phyloP scores from a whole-genome alignment of 1,140 invertebrate species.

The Cotesia typhae region DNA sequence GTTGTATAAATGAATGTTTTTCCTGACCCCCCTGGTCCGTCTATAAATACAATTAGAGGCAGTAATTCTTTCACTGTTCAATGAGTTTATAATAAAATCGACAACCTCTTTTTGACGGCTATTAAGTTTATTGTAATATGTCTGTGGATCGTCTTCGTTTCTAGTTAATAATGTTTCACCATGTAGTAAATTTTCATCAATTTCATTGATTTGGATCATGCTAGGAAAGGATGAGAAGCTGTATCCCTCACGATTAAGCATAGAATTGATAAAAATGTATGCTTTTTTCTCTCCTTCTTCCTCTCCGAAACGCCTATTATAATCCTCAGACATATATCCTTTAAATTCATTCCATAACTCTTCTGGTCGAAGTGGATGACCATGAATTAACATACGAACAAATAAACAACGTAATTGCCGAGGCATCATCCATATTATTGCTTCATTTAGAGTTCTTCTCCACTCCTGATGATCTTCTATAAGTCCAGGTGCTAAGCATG shows the following conservation, averaged over 20 bases:
- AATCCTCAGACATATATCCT: not conserved
- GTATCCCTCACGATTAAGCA: not conserved
- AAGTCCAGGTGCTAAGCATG: constrained; percentile 36
- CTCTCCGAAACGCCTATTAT: not conserved
- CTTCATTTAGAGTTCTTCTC: constrained; percentile 26
- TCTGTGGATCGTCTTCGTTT: not conserved
- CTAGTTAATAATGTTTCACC: not conserved
- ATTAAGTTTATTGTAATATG: constrained; percentile 4
- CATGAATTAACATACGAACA: constrained; percentile 9
- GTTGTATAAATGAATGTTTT: not conserved
- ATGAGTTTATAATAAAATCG: not conserved
- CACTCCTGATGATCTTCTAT: constrained; percentile 38
- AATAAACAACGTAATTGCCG: constrained; percentile 22
- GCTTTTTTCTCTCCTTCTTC: not conserved
- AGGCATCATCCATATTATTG: not conserved
- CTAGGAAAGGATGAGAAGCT: not conserved
- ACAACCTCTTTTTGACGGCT: constrained; percentile 7
- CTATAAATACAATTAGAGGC: not conserved
- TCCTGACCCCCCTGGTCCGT: not conserved
- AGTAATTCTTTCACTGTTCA: not conserved
- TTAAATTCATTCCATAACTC: not conserved
- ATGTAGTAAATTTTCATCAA: not conserved
- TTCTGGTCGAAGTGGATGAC: not conserved
- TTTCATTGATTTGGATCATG: not conserved
- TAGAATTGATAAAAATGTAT: not conserved